Percentiles rank a stretch among this genome's conserved stretches.
Evolutionary conservation across 2,888 invertebrate genomes (phyloP).

Genomic region (Aricia artaxerxes): DNA sequence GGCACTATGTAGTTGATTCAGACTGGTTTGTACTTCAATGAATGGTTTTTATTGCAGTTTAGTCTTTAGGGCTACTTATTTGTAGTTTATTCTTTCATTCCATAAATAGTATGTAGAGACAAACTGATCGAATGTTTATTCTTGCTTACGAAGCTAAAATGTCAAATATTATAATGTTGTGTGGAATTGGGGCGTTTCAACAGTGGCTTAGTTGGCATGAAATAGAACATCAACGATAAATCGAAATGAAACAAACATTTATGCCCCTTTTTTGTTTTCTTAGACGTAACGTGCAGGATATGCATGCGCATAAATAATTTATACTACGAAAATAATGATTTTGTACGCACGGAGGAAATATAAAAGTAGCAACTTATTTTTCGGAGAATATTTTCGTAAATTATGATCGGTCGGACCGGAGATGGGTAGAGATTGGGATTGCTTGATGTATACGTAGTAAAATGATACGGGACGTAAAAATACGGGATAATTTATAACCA

Average conservation of each 20-base stretch:
- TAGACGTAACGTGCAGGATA: conserved; percentile 9
- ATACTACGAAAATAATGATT: conserved; percentile 15
- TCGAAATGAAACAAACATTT: conserved; percentile 11
- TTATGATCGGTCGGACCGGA: conserved; percentile 65
- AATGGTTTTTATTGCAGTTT: neutral
- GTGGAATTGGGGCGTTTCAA: neutral
- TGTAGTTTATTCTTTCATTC: neutral
- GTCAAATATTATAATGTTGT: neutral
- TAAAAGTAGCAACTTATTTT: conserved; percentile 23
- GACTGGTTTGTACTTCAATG: neutral
- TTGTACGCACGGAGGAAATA: conserved; percentile 11
- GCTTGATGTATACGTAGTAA: conserved; percentile 70
- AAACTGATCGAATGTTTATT: neutral
- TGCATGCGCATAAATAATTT: conserved; percentile 16
- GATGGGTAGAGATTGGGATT: conserved; percentile 63
- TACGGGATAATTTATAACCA: conserved; percentile 74
- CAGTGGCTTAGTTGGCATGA: conserved; percentile 3
- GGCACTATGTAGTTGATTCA: neutral
- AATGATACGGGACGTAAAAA: conserved; percentile 71
- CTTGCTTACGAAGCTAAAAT: neutral
- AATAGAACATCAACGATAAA: neutral
- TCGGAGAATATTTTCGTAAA: conserved; percentile 49
- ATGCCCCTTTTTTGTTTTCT: neutral
- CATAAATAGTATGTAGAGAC: neutral
- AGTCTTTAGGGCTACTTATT: neutral